Base-by-base conservation (phyloP, 2,797 vertebrate species). In the Ctenosaura bakeri region DNA sequence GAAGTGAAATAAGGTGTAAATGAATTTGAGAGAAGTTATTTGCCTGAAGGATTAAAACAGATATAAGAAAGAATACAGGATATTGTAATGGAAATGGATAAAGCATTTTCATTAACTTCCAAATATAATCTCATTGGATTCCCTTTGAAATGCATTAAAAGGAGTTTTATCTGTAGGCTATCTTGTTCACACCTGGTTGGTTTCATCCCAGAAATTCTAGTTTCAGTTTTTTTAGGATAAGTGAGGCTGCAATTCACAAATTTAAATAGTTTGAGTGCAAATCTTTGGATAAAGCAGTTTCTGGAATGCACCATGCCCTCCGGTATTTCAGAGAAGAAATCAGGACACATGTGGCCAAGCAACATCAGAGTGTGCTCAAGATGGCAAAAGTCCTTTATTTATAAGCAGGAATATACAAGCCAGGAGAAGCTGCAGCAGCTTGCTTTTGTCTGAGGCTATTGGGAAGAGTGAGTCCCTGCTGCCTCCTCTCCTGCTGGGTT, bases 21-120 rank as follows among this genome's bases (percentile, higher is more conserved):
- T 79, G 32, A 90, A 71, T 91, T 90, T 74, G 56, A 62, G 64
- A 74, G 56, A 62, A 46, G 20, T 50, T 73, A 76, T 90, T 56
- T 54, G 52, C 86, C 54, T 79, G 86, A 50, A 0, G 22, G 59
- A 52, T 89, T 92, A 84, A 89, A 95, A 91, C 6, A 83, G 38
- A 86, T 88, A 74, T 38, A 84, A 18, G 59, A 64, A 71, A 89
- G 91, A 93, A 84, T 38, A 26, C 1, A 78, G 14, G 24, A 66
- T 35, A 88, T 2, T 8, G 59, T 78, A 56, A 54, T 88, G 14
- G 64, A 91, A 92, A 79, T 56, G 22, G 59, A 86, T 86, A 59
- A 89, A 22, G 50, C 83, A 12, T 16, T 84, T 83, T 90, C 54
- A 69, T 94, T 91, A 92, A 77, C n/a, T 90, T 42, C 66, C 88